These are phyloP conservation scores for Drosophila truncata DNA, from an alignment of 1,140 invertebrate species.

Conservation along the genomic window DNA sequence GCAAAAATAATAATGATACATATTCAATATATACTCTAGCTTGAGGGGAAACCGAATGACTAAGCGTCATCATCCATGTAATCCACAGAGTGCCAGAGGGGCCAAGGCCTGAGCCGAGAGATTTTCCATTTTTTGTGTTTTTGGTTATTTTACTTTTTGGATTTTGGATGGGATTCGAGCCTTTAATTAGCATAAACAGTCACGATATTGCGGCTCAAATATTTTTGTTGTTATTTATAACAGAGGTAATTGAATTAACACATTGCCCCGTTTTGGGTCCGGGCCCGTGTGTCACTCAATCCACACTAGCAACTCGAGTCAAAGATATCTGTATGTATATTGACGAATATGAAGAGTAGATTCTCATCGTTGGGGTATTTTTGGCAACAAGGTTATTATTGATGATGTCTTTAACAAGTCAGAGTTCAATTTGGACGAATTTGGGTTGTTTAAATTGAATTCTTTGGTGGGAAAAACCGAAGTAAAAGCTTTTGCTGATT, in stretches of 20 bases:
- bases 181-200: conserved; percentile 81
- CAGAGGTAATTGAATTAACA: conserved; percentile 81
- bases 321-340: conserved; percentile 1
- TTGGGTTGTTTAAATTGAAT: neutral
- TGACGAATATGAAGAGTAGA: neutral
- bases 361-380: conserved; percentile 20
- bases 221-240: conserved; percentile 80
- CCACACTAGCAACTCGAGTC: conserved; percentile 21
- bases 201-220: conserved; percentile 76
- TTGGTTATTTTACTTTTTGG: neutral
- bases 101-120: conserved; percentile 26
- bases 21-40: conserved; percentile 18
- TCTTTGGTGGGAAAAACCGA: neutral
- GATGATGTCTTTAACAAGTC: neutral
- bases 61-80: conserved; percentile 29
- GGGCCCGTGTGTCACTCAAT: conserved; percentile 63
- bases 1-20: conserved; percentile 55
- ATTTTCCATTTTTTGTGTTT: conserved; percentile 37
- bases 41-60: conserved; percentile 32
- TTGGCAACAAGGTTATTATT: conserved; percentile 13
- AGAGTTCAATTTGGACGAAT: neutral
- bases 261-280: conserved; percentile 28
- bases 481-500: neutral
- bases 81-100: conserved; percentile 5
- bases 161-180: conserved; percentile 32